Percentiles rank a stretch among this genome's conserved stretches.
These are phyloP conservation scores for Tortrix viridana DNA, from an alignment of 2,888 invertebrate species.

Conservation along the genomic window DNA sequence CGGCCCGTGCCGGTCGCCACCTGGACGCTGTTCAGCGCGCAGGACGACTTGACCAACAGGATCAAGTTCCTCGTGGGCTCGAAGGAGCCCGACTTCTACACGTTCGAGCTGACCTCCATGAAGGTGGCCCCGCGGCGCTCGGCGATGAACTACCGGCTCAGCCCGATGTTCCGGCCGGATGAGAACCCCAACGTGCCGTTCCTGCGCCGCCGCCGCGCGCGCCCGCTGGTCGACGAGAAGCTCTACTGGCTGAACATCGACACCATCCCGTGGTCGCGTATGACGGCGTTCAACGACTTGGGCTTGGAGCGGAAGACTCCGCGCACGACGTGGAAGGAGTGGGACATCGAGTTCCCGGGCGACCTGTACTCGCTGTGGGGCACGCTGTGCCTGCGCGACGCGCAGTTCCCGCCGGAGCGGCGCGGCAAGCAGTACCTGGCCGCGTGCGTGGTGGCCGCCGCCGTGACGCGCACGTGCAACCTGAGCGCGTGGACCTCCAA, in stretches of 20 bases:
- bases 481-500: slow-evolving; percentile 86
- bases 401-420: slow-evolving; percentile 76
- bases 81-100: slow-evolving; percentile 78
- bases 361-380: slow-evolving; percentile 89
- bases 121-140: slow-evolving; percentile 79
- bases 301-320: slow-evolving; percentile 66
- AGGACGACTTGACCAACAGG: slow-evolving; percentile 62
- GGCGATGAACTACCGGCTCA: slow-evolving; percentile 70
- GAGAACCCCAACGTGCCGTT: slow-evolving; percentile 70
- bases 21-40: slow-evolving; percentile 76
- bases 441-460: slow-evolving; percentile 84
- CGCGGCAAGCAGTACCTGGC: slow-evolving; percentile 87
- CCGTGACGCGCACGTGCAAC: slow-evolving; percentile 84
- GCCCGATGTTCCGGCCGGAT: slow-evolving; percentile 73
- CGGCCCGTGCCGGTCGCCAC: slow-evolving; percentile 63
- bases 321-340: slow-evolving; percentile 85
- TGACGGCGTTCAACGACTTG: slow-evolving; percentile 65
- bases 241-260: slow-evolving; percentile 77
- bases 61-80: slow-evolving; percentile 54
- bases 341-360: slow-evolving; percentile 87
- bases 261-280: slow-evolving; percentile 71
- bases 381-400: slow-evolving; percentile 85
- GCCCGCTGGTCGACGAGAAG: slow-evolving; percentile 74
- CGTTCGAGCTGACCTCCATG: slow-evolving; percentile 83
- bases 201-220: slow-evolving; percentile 57